Evolutionary conservation across 2,113 vertebrate species (phyloP).

Genomic region (Limanda limanda): DNA sequence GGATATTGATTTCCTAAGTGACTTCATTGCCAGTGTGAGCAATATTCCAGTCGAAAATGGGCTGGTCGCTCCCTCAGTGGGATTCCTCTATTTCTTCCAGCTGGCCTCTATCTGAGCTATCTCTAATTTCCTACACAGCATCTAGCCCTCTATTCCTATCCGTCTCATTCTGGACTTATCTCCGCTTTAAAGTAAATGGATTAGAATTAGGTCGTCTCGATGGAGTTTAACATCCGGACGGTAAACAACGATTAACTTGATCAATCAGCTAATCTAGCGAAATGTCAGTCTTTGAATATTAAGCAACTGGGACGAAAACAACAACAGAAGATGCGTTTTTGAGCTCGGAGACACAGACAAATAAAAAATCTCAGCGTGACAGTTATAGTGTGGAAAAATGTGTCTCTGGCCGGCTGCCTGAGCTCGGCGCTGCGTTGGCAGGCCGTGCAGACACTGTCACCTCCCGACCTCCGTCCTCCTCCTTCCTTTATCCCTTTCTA

Average conservation of each 20-base stretch:
- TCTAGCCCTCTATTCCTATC: conserved; percentile 27
- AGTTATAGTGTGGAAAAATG: conserved; percentile 17
- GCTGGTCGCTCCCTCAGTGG: conserved; percentile 31
- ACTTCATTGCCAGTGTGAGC: conserved; percentile 67
- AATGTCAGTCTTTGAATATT: conserved; percentile 73
- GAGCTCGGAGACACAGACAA: conserved; percentile 25
- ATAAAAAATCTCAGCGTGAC: conserved; percentile 23
- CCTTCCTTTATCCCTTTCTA: conserved; percentile 7
- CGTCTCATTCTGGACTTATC: conserved; percentile 47
- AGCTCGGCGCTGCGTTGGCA: conserved; percentile 21
- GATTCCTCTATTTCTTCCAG: conserved; percentile 45
- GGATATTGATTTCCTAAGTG: conserved; percentile 72
- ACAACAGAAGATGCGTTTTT: conserved; percentile 31
- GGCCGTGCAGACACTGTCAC: conserved; percentile 23
- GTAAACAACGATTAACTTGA: conserved; percentile 71
- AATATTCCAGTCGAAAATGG: conserved; percentile 50
- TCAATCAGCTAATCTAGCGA: conserved; percentile 64
- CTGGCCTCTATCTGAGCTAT: conserved; percentile 37
- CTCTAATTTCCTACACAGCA: conserved; percentile 38
- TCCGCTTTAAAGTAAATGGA: conserved; percentile 62
- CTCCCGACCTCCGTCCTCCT: not conserved
- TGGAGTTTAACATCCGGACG: conserved; percentile 63
- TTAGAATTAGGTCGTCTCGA: conserved; percentile 54
- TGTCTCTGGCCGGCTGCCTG: not conserved
- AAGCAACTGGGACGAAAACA: conserved; percentile 49